Evolutionary conservation across 2,888 invertebrate species (phyloP), one percentile per base, ranked within the genome.

Genomic region (Pegoplata infirma): DNA sequence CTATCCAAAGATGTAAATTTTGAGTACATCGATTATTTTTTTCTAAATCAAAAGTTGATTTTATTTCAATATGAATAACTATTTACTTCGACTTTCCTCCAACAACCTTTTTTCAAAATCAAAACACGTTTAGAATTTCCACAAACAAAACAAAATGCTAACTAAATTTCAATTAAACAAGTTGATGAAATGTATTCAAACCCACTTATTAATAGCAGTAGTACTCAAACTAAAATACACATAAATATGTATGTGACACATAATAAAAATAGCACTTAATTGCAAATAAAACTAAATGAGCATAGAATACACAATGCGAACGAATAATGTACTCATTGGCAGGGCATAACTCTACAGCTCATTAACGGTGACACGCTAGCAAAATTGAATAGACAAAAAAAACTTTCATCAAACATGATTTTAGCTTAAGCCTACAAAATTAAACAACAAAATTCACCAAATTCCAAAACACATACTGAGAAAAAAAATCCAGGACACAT

Each of bases 341-440:
- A 85, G 84, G n/a, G n/a, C n/a, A n/a, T n/a, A n/a, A n/a, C n/a
- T n/a, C n/a, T n/a, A n/a, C n/a, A n/a, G 83, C 86, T 87, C 87
- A 87, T 87, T 87, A 87, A 86, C 83, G 82, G 83, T 86, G 86
- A 85, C 86, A 86, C 86, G 86, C 64, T 83, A 83, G 83, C 83
- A 83, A 84, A 86, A 79, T 58, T 85, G 82, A 85, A 40, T 3
- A 84, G 83, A 85, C 82, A 83, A 83, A 83, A 61, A 47, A 73
- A 76, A 74, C 49, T 72, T 75, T 55, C 47, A 55, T 71, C 55
- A 61, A 71, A 66, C 59, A 79, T 55, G 66, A 75, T 71, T 67
- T 74, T 63, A 63, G 36, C 40, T 63, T 71, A 71, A 75, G 66
- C 49, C 63, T 21, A 36, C 49, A 51, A 61, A 46, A 58, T 73